Base-by-base conservation (phyloP, 2,888 invertebrate species). In the Oegoconia quadripuncta region DNA sequence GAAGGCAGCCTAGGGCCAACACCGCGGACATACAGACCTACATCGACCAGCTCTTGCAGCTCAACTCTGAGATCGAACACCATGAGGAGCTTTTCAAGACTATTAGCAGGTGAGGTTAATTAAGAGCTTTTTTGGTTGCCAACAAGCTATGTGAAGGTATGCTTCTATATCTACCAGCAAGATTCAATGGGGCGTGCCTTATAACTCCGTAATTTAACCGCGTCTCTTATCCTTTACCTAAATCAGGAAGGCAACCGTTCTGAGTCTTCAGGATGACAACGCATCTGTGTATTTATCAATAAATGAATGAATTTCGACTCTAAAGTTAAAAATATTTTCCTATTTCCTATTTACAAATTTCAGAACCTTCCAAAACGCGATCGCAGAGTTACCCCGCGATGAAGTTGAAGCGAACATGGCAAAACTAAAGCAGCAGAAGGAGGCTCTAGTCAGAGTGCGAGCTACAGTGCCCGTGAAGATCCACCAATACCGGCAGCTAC, bases 401-500 rank as follows among this genome's bases (percentile, higher is more conserved):
- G 96, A 97, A 61, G 97, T 98, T 0, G 97, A 96, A 58, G 91
- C 91, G 44, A 96, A 97, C 91, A 95, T 98, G 94, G 90, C 91
- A 27, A 93, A 93, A 2, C 82, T 98, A 29, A 97, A 97, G 64
- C 93, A 93, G 59, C 95, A 96, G 68, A 97, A 97, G 71, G 97
- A 97, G 66, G 91, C 94, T 0, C 80, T 97, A 8, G 96, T 97
- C 0, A 90, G 92, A 53, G 93, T 97, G 3, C 90, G 97, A 3
- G 95, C 96, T 0, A 89, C 93, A 45, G 93, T 97, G 39, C 96
- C 96, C 0, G 91, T 93, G 40, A 94, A 95, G 55, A 81, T 96
- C 45, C 95, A 96, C 60, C 88, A 95, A 23, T 93, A 94, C 74
- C 91, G 96, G 53, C 96, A 96, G 62, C 78, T 96, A 13, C 70